A percentile compares a stretch with the other conserved stretches of the same genome.
Conservation (phyloP, 2,888 invertebrate genomes). For the Pyralis farinalis region DNA sequence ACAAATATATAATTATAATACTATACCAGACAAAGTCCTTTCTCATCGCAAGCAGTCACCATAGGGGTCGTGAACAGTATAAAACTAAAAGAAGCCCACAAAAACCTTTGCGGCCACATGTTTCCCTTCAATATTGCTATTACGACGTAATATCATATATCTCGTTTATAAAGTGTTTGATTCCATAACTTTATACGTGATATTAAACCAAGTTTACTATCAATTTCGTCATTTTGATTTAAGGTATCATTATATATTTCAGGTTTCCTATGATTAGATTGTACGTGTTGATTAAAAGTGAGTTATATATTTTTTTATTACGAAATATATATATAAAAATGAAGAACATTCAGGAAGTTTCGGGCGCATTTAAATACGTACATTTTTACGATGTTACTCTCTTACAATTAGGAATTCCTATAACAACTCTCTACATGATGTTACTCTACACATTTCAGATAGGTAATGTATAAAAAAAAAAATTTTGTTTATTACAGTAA, state of each 20-base stretch:
- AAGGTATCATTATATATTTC: conserved; percentile 9
- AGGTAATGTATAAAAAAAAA: no score
- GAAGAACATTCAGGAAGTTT: no score
- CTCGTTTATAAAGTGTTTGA: conserved; percentile 32
- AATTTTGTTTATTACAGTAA: no score
- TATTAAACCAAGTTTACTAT: conserved; percentile 19
- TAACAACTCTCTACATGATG: no score
- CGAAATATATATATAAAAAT: no score
- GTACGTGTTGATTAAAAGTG: conserved; percentile 18
- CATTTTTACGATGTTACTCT: no score
- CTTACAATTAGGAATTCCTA: no score
- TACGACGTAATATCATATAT: conserved; percentile 12
- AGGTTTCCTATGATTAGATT: conserved; percentile 9
- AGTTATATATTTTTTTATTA: conserved; percentile 2
- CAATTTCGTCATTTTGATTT: conserved; percentile 17
- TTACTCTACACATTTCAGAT: no score
- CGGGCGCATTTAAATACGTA: no score
- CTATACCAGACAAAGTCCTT: conserved; percentile 59
- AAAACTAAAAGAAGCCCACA: conserved; percentile 62
- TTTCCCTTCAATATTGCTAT: conserved; percentile 13
- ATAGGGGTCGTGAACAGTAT: conserved; percentile 41
- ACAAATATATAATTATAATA: background rate
- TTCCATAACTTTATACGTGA: conserved; percentile 32
- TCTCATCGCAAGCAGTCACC: conserved; percentile 53
- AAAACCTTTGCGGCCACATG: conserved; percentile 54